phyloP scores from a whole-genome alignment of 2,797 vertebrate genomes.

The Sarcoramphus papa region DNA sequence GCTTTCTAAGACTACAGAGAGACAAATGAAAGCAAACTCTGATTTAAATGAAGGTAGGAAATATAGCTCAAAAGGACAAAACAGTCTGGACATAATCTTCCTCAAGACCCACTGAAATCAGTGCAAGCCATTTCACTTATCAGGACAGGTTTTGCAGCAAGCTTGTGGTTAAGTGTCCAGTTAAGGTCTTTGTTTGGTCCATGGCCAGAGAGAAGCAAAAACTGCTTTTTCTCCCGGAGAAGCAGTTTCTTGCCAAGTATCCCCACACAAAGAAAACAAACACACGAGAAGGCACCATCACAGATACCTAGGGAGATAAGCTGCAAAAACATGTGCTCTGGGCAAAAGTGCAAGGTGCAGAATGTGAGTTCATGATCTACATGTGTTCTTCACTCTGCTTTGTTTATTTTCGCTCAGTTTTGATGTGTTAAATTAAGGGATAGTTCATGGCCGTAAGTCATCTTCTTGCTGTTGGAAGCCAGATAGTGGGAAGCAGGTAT shows the following conservation, averaged over 20 bases:
- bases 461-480: constrained; percentile 54
- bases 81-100: background rate
- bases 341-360: constrained; percentile 64
- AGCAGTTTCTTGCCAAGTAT: constrained; percentile 48
- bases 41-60: background rate
- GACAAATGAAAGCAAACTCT: background rate
- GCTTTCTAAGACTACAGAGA: background rate
- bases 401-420: constrained; percentile 65
- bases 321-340: constrained; percentile 53
- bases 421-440: constrained; percentile 65
- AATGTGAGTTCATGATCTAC: constrained; percentile 64
- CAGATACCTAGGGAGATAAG: constrained; percentile 53
- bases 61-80: background rate
- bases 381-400: constrained; percentile 30
- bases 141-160: background rate
- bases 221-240: constrained; percentile 38
- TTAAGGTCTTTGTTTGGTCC: constrained; percentile 10
- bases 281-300: background rate
- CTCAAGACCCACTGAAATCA: background rate
- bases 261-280: constrained; percentile 57
- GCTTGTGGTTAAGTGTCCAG: background rate
- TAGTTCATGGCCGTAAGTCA: constrained; percentile 59
- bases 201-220: constrained; percentile 11
- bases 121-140: background rate
- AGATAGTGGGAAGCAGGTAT: constrained; percentile 60